Base-by-base conservation (phyloP, 2,797 vertebrate genomes). In the Acipenser oxyrinchus region DNA sequence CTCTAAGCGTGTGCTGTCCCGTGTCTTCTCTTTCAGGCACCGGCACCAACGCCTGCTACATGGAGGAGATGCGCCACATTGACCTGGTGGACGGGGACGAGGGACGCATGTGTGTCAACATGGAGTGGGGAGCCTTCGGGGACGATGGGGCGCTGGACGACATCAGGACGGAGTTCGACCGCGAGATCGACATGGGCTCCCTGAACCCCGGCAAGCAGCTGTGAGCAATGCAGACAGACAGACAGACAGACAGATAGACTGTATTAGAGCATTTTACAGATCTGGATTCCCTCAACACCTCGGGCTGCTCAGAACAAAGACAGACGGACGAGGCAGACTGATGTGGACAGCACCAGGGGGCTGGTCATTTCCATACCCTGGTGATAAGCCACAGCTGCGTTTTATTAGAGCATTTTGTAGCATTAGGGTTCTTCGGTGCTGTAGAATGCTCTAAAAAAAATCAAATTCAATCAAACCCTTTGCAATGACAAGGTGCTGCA, bases 41-140 rank as follows among this genome's bases (percentile, higher is more conserved):
- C 0, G 96, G 96, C 0, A 95, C 93, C 71, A 98, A 98, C 0
- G 93, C 93, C 23, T 99, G 96, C 74, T 99, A 99, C 88, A 99
- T 99, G 96, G 96, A 99, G 79, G 94, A 98, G 75, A 95, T 98
- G 95, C 90, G 93, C 6, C 91, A 99, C 79, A 85, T 99, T 0
- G 94, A 95, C 73, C 69, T 84, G 69, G 90, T 97, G 74, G 96
- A 99, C 6, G 95, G 95, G 0, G 96, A 99, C 0, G 95, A 98
- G 70, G 96, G 96, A 0, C 84, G 91, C 1, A 99, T 99, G 96
- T 98, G 96, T 62, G 88, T 99, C 69, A 99, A 99, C 77, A 95
- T 93, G 74, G 96, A 99, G 80, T 98, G 96, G 96, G 96, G 96
- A 0, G 96, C 95, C 4, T 98, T 99, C 0, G 96, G 96, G 0